Conservation (phyloP, 2,113 vertebrate genomes). For the Azemiops feae region DNA sequence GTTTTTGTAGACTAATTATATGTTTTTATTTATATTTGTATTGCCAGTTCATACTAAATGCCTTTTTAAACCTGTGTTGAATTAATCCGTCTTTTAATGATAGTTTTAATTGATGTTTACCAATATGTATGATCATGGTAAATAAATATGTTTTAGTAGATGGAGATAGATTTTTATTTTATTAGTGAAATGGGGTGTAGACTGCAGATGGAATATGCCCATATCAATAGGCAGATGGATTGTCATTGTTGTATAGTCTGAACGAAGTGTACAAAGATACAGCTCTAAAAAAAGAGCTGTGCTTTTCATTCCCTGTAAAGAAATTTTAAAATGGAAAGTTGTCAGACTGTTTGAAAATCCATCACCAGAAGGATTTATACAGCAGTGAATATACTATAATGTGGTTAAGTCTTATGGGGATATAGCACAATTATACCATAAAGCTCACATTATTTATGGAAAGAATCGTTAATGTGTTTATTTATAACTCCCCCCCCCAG, state of each 20-base stretch:
- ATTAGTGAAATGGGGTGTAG: neutral
- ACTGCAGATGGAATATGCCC: neutral
- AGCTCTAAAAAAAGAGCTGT: slow-evolving; percentile 7
- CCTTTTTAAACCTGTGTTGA: neutral
- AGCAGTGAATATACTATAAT: neutral
- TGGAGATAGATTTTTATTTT: neutral
- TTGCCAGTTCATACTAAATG: neutral
- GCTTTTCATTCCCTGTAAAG: neutral
- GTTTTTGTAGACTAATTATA: neutral
- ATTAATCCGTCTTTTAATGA: neutral
- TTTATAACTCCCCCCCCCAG: neutral
- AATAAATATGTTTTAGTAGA: neutral
- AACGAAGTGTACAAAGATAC: slow-evolving; percentile 32
- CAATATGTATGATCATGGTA: neutral
- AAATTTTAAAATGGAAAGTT: neutral
- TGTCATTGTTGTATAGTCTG: slow-evolving; percentile 33
- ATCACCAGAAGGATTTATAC: neutral
- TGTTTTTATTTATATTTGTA: neutral
- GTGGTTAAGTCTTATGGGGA: neutral
- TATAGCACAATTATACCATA: neutral
- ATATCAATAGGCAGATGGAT: neutral
- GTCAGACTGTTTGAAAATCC: neutral
- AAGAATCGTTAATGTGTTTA: neutral
- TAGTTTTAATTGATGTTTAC: neutral
- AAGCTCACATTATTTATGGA: neutral